A percentile compares a stretch with the other conserved stretches of the same genome.
These are phyloP conservation scores for Podiceps cristatus DNA, from an alignment of 2,113 vertebrate species.

Conservation along the genomic window DNA sequence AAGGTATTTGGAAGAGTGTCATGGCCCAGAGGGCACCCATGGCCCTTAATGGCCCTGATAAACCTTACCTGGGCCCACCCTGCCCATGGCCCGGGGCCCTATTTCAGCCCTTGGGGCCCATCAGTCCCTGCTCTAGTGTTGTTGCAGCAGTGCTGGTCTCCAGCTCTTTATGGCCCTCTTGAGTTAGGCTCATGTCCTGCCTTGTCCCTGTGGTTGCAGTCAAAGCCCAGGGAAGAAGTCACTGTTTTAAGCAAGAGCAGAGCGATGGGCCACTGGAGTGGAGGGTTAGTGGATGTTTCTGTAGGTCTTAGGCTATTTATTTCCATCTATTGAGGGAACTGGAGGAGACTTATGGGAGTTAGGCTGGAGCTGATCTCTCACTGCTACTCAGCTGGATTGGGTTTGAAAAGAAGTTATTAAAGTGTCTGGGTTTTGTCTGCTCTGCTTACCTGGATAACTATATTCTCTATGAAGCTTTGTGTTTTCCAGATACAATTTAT, in stretches of 20 bases:
- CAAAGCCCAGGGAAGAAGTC: neutral
- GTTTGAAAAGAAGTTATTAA: neutral
- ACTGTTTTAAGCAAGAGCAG: neutral
- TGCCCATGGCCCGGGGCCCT: neutral
- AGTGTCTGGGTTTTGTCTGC: neutral
- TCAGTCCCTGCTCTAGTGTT: neutral
- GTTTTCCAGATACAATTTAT: neutral
- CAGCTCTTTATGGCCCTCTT: neutral
- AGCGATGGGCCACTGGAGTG: neutral
- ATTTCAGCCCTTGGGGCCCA: neutral
- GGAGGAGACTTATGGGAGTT: neutral
- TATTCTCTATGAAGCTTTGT: neutral
- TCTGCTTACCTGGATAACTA: neutral
- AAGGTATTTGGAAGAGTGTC: neutral
- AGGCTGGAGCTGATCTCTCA: neutral
- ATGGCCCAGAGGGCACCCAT: neutral
- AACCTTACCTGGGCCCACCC: neutral
- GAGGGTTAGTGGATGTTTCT: neutral
- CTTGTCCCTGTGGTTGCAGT: neutral
- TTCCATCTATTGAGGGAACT: neutral
- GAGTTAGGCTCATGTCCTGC: neutral
- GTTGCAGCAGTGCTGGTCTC: neutral
- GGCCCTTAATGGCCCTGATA: neutral
- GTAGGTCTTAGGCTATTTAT: neutral
- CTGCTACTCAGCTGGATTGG: neutral